Evolutionary conservation across 2,797 vertebrate genomes (phyloP), one percentile per base, ranked within the genome.

Genomic region (Kryptolebias ocellatus): DNA sequence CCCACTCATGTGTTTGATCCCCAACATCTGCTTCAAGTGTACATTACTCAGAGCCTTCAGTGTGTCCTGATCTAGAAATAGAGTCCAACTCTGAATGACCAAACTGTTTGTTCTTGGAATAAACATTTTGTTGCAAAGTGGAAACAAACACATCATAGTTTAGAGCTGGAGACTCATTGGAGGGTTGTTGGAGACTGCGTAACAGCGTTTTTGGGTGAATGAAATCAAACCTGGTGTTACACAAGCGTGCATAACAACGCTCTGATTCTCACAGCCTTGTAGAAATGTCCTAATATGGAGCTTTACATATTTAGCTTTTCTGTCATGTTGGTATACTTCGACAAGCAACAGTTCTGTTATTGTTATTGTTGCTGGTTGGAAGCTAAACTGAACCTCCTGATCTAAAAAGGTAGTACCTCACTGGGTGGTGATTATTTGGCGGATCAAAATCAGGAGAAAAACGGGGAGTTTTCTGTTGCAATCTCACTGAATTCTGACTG

Each of bases 11-110:
- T 55, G 78, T 89, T 87, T 87, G 84, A 90, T 85, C 78, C 76
- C 24, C 7, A 10, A 84, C 90, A 89, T 90, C 88, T 91, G 89
- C 64, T 91, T 83, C 70, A 65, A 73, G 78, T 74, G 75, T 64
- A 66, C 67, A 67, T 71, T 28, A 53, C 76, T 77, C 56, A 2
- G 24, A 53, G 68, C 52, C 20, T 45, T 14, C 4, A 56, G 73
- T 66, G 52, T 27, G 61, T 76, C 69, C 82, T 59, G 17, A 68
- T 63, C 78, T 78, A 74, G 68, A 86, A 89, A 90, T 87, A 88
- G 87, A 87, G 79, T 77, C 79, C 78, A 60, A 80, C 67, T 87
- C 72, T 69, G 78, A 70, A 85, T 83, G 84, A 87, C 73, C 75
- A 52, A 85, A 83, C 70, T 89, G 88, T 90, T 90, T 92, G 78